phyloP scores from a whole-genome alignment of 2,797 vertebrate species.

The Acrossocheilus wenchowensis region DNA sequence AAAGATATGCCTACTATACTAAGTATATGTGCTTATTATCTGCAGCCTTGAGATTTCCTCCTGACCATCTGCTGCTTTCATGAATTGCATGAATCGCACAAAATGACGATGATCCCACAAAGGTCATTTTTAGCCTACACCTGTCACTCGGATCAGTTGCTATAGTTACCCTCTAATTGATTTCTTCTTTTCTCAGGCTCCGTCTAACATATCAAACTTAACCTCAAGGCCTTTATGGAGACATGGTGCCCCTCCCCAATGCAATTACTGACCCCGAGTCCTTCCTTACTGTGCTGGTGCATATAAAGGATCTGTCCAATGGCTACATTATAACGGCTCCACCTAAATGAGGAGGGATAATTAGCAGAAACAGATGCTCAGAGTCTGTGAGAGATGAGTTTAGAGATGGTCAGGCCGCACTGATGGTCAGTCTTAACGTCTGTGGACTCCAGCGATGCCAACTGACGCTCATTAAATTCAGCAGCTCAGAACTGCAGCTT shows the following conservation, averaged over 20 bases:
- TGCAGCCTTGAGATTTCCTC: neutral
- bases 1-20: neutral
- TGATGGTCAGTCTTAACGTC: neutral
- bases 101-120: neutral
- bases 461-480: neutral
- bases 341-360: constrained; percentile 1
- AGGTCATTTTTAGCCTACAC: constrained; percentile 22
- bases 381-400: neutral
- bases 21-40: neutral
- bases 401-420: neutral
- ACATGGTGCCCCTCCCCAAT: neutral
- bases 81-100: neutral
- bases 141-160: constrained; percentile 36
- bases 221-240: neutral
- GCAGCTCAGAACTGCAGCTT: neutral
- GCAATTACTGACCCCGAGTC: neutral
- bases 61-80: constrained; percentile 1
- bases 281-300: neutral
- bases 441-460: constrained; percentile 14
- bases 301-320: constrained; percentile 14
- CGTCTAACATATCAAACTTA: neutral
- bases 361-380: constrained; percentile 19
- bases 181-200: constrained; percentile 29
- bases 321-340: neutral
- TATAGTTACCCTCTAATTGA: constrained; percentile 33